Evolutionary conservation across 2,888 invertebrate species (phyloP).

Genomic region (Aspidiotus destructor): DNA sequence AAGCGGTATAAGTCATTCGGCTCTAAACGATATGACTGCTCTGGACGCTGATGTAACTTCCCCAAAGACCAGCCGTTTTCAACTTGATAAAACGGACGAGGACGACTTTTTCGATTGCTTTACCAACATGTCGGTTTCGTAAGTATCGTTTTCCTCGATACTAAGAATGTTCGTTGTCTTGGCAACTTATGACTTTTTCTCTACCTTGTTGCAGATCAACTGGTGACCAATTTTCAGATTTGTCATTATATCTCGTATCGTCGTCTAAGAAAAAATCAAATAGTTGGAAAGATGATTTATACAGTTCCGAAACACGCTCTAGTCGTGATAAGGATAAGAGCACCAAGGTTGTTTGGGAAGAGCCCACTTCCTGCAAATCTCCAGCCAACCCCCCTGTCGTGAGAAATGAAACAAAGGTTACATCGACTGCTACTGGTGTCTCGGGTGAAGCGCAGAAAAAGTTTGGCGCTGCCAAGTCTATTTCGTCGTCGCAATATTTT

Average conservation of each 20-base stretch:
- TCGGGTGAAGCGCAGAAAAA: conserved; percentile 75
- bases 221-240: background rate
- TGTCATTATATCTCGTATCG: background rate
- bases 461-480: conserved; percentile 94
- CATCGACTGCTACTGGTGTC: conserved; percentile 38
- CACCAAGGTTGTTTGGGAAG: conserved; percentile 27
- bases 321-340: conserved; percentile 16
- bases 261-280: conserved; percentile 1
- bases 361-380: conserved; percentile 22
- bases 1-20: conserved; percentile 72
- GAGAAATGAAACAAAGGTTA: conserved; percentile 38
- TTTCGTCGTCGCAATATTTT: conserved; percentile 95
- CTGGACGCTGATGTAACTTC: conserved; percentile 68
- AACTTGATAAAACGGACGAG: conserved; percentile 29
- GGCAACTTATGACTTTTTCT: too few species aligned
- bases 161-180: background rate
- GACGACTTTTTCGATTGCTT: conserved; percentile 34
- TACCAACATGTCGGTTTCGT: conserved; percentile 14
- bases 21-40: conserved; percentile 77
- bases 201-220: background rate
- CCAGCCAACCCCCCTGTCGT: background rate
- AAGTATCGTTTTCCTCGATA: background rate
- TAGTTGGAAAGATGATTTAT: conserved; percentile 20
- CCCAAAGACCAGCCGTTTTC: too few species aligned
- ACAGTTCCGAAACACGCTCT: conserved; percentile 6